Evolutionary conservation across 2,113 vertebrate genomes (phyloP).

Genomic region (Cariama cristata): DNA sequence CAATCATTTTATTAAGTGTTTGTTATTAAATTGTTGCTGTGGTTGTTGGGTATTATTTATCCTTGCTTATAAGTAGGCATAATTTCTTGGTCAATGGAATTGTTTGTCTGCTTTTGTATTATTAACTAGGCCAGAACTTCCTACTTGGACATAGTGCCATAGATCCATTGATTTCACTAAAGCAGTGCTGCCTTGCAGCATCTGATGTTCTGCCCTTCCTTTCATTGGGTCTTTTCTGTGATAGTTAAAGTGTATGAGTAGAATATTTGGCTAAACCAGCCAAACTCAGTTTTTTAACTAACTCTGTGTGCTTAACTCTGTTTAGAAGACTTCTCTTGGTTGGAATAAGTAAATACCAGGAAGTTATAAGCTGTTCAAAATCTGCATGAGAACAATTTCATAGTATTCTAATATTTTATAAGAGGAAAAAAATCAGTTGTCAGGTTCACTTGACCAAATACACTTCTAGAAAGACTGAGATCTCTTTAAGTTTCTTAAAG

Average conservation of each 20-base stretch:
- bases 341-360: neutral
- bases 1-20: neutral
- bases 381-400: neutral
- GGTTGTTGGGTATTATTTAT: neutral
- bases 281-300: neutral
- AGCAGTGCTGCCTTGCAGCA: neutral
- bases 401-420: neutral
- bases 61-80: neutral
- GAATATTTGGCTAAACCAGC: neutral
- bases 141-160: rapidly evolving
- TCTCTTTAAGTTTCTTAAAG: neutral
- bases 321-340: neutral
- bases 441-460: neutral
- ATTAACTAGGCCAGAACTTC: neutral
- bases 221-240: neutral
- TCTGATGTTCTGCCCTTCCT: neutral
- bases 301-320: neutral
- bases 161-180: neutral
- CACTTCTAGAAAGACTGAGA: neutral
- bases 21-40: neutral
- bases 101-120: neutral
- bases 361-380: neutral
- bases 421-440: neutral
- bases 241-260: neutral
- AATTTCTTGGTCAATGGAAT: neutral